Evolutionary conservation across 2,113 vertebrate species (phyloP).

Genomic region (Forbesichthys papilliferus): DNA sequence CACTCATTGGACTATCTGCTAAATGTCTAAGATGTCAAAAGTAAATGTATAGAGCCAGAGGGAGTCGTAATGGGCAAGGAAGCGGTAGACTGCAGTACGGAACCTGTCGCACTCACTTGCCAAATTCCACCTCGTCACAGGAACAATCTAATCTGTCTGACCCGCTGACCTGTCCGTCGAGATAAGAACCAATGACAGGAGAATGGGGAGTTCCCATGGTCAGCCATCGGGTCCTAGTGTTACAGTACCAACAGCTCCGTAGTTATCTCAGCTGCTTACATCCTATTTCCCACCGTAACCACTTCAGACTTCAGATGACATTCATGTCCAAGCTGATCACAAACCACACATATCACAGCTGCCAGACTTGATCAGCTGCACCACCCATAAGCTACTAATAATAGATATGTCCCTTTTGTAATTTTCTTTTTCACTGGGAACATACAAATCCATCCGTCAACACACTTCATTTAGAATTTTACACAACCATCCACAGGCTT

Average conservation of each 20-base stretch:
- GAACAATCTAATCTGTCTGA: constrained; percentile 68
- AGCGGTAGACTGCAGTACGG: constrained; percentile 42
- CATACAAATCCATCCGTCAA: too few species aligned
- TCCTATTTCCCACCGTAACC: background rate
- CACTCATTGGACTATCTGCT: background rate
- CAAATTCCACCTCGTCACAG: constrained; percentile 52
- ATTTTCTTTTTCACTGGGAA: too few species aligned
- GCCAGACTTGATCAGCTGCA: background rate
- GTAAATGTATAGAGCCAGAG: background rate
- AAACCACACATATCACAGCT: background rate
- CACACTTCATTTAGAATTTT: too few species aligned
- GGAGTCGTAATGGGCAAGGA: constrained; percentile 25
- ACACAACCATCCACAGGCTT: too few species aligned
- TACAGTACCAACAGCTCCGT: background rate
- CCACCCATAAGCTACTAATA: background rate
- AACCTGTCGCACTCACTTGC: constrained; percentile 61
- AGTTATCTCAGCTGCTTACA: background rate
- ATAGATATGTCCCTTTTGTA: too few species aligned
- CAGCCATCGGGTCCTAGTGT: background rate
- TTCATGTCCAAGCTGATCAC: background rate
- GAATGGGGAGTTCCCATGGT: constrained; percentile 44
- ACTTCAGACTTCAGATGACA: background rate
- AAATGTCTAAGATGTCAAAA: background rate
- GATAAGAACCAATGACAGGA: constrained; percentile 49
- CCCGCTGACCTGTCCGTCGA: constrained; percentile 55